Percentiles rank a stretch among this genome's conserved stretches.
Evolutionary conservation across 2,797 vertebrate genomes (phyloP).

Genomic region (Tolypeutes matacus): DNA sequence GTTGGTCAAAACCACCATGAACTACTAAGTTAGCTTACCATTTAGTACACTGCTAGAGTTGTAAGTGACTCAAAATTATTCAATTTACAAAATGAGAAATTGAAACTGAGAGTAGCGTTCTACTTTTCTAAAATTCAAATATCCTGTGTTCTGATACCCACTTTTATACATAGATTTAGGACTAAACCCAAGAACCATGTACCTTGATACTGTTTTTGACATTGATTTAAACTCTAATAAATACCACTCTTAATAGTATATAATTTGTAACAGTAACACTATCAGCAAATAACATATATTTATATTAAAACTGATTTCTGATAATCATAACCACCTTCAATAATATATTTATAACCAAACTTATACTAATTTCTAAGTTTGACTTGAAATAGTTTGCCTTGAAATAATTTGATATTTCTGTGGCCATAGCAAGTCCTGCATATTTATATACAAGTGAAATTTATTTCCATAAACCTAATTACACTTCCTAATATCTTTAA

Average conservation of each 20-base stretch:
- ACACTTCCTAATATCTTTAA: background rate
- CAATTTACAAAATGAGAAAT: constrained; percentile 48
- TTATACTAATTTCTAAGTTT: background rate
- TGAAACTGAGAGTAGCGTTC: constrained; percentile 17
- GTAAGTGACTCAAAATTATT: background rate
- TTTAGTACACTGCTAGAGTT: background rate
- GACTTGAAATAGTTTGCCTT: constrained; percentile 14
- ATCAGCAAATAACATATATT: background rate
- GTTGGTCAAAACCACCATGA: background rate
- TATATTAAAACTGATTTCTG: constrained; percentile 23
- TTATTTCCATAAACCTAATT: background rate
- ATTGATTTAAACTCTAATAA: background rate
- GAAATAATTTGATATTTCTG: background rate
- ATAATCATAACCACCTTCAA: background rate
- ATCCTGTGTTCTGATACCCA: background rate
- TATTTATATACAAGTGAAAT: background rate
- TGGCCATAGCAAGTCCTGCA: background rate
- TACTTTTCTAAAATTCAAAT: constrained; percentile 2
- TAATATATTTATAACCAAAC: background rate
- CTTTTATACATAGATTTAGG: background rate
- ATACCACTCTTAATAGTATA: background rate
- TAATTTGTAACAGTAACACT: background rate
- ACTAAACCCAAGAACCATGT: background rate
- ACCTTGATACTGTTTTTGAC: background rate
- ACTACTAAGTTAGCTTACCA: background rate